Evolutionary conservation across 2,797 vertebrate species (phyloP).

Genomic region (Sandelia bainsii): DNA sequence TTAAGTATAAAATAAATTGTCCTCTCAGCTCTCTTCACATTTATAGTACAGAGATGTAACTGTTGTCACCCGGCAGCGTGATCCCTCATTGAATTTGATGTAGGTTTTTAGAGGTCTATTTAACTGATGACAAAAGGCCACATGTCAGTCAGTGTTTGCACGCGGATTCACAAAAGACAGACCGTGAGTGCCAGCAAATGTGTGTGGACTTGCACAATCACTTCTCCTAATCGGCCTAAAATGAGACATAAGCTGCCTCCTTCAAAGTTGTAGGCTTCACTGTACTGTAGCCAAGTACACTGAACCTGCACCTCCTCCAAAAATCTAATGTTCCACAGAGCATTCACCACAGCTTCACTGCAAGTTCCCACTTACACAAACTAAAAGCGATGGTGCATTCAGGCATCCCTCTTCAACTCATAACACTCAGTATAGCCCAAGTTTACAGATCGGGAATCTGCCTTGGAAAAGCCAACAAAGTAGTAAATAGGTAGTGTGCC

Average conservation of each 20-base stretch:
- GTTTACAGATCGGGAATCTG: neutral
- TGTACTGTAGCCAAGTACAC: neutral
- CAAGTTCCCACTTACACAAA: neutral
- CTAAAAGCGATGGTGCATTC: neutral
- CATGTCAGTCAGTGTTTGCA: constrained; percentile 61
- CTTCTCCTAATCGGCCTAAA: neutral
- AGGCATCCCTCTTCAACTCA: neutral
- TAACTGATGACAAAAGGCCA: constrained; percentile 67
- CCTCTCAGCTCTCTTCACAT: too few relatives aligned
- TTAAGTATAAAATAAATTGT: neutral
- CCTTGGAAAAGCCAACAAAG: neutral
- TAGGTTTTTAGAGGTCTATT: constrained; percentile 59
- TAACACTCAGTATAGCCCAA: neutral
- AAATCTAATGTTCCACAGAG: neutral
- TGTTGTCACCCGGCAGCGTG: constrained; percentile 48
- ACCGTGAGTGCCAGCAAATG: constrained; percentile 17
- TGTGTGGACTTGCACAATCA: constrained; percentile 2
- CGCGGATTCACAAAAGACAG: constrained; percentile 45
- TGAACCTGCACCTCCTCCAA: neutral
- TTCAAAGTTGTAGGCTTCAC: neutral
- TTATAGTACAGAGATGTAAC: too few relatives aligned
- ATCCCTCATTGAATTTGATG: constrained; percentile 74
- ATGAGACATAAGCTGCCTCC: neutral
- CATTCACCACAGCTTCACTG: neutral
- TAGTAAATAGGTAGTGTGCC: neutral